phyloP scores from a whole-genome alignment of 1,140 invertebrate genomes.

The Ctenoplectra terminalis region DNA sequence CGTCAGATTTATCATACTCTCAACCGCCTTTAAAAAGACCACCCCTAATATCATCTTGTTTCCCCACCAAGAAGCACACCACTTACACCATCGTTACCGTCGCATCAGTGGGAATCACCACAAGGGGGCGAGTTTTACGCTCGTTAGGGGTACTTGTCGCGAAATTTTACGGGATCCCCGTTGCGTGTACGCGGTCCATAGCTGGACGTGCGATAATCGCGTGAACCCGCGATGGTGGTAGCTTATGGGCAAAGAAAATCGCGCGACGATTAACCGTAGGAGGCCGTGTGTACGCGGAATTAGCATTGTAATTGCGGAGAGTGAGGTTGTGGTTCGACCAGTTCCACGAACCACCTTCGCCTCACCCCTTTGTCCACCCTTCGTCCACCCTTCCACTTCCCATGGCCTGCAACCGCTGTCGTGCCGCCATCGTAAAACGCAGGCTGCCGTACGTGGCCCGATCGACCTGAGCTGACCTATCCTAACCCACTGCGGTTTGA shows the following conservation, averaged over 20 bases:
- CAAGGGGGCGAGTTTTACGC: slow-evolving; percentile 23
- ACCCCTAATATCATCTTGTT: not conserved
- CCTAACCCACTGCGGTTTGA: slow-evolving; percentile 41
- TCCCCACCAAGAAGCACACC: not conserved
- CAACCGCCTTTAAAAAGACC: not conserved
- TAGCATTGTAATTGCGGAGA: slow-evolving; percentile 69
- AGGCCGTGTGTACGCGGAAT: slow-evolving; percentile 58
- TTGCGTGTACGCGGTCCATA: slow-evolving; percentile 21
- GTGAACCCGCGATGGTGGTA: not conserved
- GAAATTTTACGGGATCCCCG: not conserved
- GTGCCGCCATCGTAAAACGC: slow-evolving; percentile 63
- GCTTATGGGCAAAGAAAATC: slow-evolving; percentile 57
- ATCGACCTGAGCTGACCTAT: slow-evolving; percentile 63
- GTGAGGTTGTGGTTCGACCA: slow-evolving; percentile 58
- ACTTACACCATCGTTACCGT: slow-evolving; percentile 12
- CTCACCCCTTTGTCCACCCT: not conserved
- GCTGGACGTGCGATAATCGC: slow-evolving; percentile 37
- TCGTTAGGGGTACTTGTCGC: slow-evolving; percentile 23
- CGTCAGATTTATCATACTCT: not conserved
- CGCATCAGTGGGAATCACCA: not conserved
- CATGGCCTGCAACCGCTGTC: slow-evolving; percentile 26
- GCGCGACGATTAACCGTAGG: slow-evolving; percentile 59
- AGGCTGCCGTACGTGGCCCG: slow-evolving; percentile 49
- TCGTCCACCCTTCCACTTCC: not conserved
- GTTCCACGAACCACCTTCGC: slow-evolving; percentile 20